These are phyloP conservation scores for Mylabris sibirica DNA, from an alignment of 2,888 invertebrate genomes.

Conservation along the genomic window DNA sequence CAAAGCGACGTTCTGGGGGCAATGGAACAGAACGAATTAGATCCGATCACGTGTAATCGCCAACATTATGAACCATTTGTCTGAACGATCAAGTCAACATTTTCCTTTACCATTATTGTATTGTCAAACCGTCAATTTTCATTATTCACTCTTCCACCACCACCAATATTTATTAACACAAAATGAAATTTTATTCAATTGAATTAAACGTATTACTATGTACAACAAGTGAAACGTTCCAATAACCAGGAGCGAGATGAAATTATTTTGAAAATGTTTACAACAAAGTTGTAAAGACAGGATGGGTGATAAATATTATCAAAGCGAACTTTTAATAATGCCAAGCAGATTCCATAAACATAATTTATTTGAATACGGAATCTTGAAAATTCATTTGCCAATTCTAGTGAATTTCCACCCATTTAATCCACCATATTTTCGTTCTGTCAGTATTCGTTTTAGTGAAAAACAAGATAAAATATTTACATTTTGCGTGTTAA, in stretches of 20 bases:
- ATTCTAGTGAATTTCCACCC: not conserved
- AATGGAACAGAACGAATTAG: slow-evolving; percentile 29
- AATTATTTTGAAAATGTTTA: not conserved
- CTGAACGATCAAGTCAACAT: slow-evolving; percentile 6
- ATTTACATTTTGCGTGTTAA: slow-evolving; percentile 6
- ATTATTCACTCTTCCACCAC: not conserved
- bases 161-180: not conserved
- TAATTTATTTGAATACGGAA: slow-evolving; percentile 12
- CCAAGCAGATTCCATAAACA: slow-evolving; percentile 11
- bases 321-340: slow-evolving; percentile 15
- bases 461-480: not conserved
- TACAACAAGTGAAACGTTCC: not conserved
- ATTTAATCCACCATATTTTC: not conserved
- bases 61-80: slow-evolving; percentile 25
- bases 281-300: not conserved
- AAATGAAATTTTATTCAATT: not conserved
- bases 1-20: slow-evolving; percentile 41
- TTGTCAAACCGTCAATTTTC: not conserved
- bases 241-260: not conserved
- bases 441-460: not conserved
- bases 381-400: slow-evolving; percentile 10
- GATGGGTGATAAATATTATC: slow-evolving; percentile 11
- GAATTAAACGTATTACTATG: not conserved
- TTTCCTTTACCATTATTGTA: slow-evolving; percentile 9
- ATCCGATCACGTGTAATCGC: slow-evolving; percentile 22